Conservation (phyloP, 1,140 invertebrate species). For the Drosophila nigrodunni region DNA sequence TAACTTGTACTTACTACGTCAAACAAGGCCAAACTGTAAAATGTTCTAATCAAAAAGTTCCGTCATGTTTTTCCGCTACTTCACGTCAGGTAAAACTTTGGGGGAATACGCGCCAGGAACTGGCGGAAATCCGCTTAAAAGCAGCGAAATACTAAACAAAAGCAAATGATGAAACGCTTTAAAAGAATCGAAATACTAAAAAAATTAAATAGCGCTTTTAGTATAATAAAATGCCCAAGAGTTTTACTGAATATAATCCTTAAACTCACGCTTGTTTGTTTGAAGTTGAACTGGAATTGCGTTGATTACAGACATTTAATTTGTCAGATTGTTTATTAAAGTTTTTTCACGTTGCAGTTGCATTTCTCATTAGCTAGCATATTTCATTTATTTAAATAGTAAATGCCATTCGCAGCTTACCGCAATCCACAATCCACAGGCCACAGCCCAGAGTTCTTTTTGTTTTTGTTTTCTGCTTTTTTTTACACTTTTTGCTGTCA, state of each 20-base stretch:
- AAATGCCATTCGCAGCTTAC: slow-evolving; percentile 11
- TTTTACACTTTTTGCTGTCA: slow-evolving; percentile 11
- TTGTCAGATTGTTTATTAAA: slow-evolving; percentile 20
- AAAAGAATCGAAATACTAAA: slow-evolving; percentile 23
- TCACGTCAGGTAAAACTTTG: slow-evolving; percentile 17
- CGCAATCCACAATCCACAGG: slow-evolving; percentile 8
- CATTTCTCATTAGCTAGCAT: slow-evolving; percentile 27
- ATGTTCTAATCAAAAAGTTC: slow-evolving; percentile 19
- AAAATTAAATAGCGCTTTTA: slow-evolving; percentile 32
- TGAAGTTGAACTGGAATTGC: not conserved
- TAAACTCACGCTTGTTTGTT: not conserved
- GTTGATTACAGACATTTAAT: slow-evolving; percentile 2
- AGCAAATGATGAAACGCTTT: not conserved
- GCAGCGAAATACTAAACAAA: slow-evolving; percentile 1
- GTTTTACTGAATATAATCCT: slow-evolving; percentile 5
- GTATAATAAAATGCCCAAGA: slow-evolving; percentile 4
- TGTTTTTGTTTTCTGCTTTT: not conserved
- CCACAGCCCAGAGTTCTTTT: slow-evolving; percentile 11
- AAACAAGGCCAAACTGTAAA: not conserved
- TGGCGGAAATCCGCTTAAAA: slow-evolving; percentile 32
- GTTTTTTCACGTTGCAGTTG: too few relatives aligned
- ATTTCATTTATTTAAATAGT: slow-evolving; percentile 21
- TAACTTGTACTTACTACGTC: not conserved
- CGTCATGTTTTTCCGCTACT: slow-evolving; percentile 13
- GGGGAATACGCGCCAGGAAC: slow-evolving; percentile 18